These are phyloP conservation scores for Carcinoscorpius rotundicauda DNA, from an alignment of 1,140 invertebrate genomes.

Conservation along the genomic window DNA sequence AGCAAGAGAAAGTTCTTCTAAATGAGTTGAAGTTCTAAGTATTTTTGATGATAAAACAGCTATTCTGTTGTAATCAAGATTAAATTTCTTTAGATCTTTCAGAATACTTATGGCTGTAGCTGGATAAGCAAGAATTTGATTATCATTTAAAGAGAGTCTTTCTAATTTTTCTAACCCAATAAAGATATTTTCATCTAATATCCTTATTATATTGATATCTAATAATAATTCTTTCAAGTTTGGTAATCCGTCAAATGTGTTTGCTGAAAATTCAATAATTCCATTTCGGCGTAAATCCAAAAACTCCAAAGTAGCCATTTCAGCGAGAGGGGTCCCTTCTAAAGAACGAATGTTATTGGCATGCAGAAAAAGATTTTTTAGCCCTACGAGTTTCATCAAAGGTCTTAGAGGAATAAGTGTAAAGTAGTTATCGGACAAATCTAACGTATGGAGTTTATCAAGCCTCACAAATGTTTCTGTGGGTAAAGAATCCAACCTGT, in stretches of 20 bases:
- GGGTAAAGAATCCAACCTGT: constrained; percentile 59
- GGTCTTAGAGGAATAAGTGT: constrained; percentile 61
- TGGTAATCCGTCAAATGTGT: constrained; percentile 58
- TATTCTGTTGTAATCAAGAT: constrained; percentile 74
- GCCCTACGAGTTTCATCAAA: constrained; percentile 48
- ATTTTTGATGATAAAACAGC: constrained; percentile 63
- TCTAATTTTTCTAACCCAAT: constrained; percentile 62
- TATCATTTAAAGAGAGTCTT: constrained; percentile 68
- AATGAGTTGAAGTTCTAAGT: constrained; percentile 27
- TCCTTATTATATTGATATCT: constrained; percentile 69
- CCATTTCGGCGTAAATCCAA: constrained; percentile 46
- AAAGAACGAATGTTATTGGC: constrained; percentile 31
- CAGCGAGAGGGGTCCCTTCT: constrained; percentile 12
- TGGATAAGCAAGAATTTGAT: constrained; percentile 72
- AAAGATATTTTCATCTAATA: constrained; percentile 72
- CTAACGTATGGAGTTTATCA: constrained; percentile 55
- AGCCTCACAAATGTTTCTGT: constrained; percentile 55
- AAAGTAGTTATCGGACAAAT: constrained; percentile 74
- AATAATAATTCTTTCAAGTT: constrained; percentile 60
- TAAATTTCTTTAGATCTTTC: constrained; percentile 54
- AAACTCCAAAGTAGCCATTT: constrained; percentile 18
- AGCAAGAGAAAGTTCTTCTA: constrained; percentile 48
- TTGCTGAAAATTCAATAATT: constrained; percentile 60
- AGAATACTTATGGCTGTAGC: constrained; percentile 59
- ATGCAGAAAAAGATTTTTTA: constrained; percentile 48